Evolutionary conservation across 2,797 vertebrate genomes (phyloP).

Genomic region (Galagoides demidoff): DNA sequence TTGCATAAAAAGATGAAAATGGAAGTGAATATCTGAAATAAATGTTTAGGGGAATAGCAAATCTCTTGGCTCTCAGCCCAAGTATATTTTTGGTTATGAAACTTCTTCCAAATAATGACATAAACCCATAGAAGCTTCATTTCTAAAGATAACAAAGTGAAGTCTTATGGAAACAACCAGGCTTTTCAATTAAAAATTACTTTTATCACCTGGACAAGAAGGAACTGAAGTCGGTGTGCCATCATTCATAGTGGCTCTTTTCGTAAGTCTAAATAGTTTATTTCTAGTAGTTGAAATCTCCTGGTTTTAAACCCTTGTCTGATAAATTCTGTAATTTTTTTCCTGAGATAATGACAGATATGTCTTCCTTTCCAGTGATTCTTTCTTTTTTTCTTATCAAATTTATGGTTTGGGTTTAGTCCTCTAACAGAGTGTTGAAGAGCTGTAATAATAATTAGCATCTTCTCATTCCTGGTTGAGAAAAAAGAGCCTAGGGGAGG

Average conservation of each 20-base stretch:
- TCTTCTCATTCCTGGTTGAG: background rate
- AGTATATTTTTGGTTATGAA: slow-evolving; percentile 45
- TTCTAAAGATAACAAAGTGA: slow-evolving; percentile 47
- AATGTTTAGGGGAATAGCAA: background rate
- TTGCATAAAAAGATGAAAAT: slow-evolving; percentile 53
- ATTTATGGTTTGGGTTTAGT: background rate
- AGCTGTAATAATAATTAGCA: background rate
- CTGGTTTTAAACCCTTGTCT: background rate
- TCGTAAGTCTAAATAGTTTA: background rate
- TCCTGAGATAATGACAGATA: background rate
- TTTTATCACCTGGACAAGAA: background rate
- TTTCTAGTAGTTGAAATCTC: background rate
- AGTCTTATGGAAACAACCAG: background rate
- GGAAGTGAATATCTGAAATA: background rate
- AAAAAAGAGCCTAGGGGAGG: background rate
- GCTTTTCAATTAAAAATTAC: slow-evolving; percentile 1
- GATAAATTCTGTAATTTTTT: background rate
- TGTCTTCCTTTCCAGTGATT: background rate
- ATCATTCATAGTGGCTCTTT: background rate
- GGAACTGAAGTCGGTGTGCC: background rate
- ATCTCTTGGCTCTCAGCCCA: background rate
- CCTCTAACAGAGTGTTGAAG: background rate
- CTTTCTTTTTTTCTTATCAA: background rate
- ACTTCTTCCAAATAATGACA: slow-evolving; percentile 19
- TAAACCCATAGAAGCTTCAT: slow-evolving; percentile 22